A percentile compares a stretch with the other conserved stretches of the same genome.
Evolutionary conservation across 1,140 invertebrate species (phyloP).

Genomic region (Armadillidium nasatum): DNA sequence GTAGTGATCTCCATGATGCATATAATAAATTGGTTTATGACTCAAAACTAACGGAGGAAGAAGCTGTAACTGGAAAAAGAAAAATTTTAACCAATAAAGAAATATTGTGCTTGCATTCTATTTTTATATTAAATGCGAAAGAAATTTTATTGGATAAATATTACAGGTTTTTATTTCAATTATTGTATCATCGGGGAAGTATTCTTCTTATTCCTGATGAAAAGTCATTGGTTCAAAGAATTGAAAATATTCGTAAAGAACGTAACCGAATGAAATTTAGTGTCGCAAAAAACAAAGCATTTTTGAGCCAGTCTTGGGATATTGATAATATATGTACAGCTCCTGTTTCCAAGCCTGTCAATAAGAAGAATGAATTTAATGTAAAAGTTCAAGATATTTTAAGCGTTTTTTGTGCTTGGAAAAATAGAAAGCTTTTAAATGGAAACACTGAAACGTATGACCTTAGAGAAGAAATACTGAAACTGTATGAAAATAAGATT

Average conservation of each 20-base stretch:
- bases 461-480: background rate
- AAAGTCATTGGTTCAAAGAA: background rate
- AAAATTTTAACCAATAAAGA: background rate
- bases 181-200: background rate
- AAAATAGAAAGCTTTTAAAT: background rate
- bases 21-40: background rate
- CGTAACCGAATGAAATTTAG: background rate
- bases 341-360: background rate
- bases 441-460: background rate
- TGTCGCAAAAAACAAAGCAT: background rate
- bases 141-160: background rate
- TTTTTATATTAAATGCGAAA: background rate
- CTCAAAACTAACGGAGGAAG: background rate
- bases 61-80: background rate
- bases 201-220: slow-evolving; percentile 1
- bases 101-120: background rate
- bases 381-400: background rate
- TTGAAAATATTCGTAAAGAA: background rate
- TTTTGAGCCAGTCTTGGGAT: background rate
- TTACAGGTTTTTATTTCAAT: background rate
- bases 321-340: background rate
- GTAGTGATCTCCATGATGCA: background rate
- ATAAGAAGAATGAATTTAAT: background rate
- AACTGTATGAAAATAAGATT: background rate
- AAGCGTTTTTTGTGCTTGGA: background rate